phyloP scores from a whole-genome alignment of 2,888 invertebrate species.

The Synanthedon myopaeformis region DNA sequence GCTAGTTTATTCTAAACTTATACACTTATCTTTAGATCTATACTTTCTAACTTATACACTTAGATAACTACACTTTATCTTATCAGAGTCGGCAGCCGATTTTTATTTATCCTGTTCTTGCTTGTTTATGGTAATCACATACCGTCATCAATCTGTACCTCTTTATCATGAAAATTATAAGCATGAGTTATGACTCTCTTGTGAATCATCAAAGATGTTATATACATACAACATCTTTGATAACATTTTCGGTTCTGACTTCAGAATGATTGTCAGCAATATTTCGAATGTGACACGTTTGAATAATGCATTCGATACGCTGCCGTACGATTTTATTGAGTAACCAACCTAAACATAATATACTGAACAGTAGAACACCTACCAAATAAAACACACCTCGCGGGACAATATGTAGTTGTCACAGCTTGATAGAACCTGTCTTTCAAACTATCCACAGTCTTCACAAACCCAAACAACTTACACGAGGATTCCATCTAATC shows the following conservation, averaged over 20 bases:
- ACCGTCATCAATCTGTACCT: no score
- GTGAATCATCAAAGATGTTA: no score
- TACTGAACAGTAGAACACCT: conserved; percentile 29
- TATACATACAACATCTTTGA: conserved; percentile 1
- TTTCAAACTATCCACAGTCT: conserved; percentile 54
- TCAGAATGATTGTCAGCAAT: conserved; percentile 15
- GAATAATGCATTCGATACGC: conserved; percentile 34
- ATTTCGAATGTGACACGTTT: conserved; percentile 6
- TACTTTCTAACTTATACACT: no score
- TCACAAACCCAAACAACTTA: neutral
- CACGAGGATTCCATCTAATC: neutral
- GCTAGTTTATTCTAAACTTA: no score
- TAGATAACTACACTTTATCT: no score
- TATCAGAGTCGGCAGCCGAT: no score
- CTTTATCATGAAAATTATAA: no score
- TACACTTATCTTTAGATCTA: no score
- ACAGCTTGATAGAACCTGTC: conserved; percentile 65
- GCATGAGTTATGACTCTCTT: no score
- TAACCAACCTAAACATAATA: conserved; percentile 42
- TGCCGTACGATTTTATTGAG: conserved; percentile 37
- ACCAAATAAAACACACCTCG: conserved; percentile 54
- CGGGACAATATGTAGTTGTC: conserved; percentile 65
- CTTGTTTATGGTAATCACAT: no score
- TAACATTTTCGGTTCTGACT: conserved; percentile 9
- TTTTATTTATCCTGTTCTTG: conserved; percentile 5